A percentile compares a stretch with the other conserved stretches of the same genome.
Conservation (phyloP, 2,113 vertebrate species). For the Apus apus region DNA sequence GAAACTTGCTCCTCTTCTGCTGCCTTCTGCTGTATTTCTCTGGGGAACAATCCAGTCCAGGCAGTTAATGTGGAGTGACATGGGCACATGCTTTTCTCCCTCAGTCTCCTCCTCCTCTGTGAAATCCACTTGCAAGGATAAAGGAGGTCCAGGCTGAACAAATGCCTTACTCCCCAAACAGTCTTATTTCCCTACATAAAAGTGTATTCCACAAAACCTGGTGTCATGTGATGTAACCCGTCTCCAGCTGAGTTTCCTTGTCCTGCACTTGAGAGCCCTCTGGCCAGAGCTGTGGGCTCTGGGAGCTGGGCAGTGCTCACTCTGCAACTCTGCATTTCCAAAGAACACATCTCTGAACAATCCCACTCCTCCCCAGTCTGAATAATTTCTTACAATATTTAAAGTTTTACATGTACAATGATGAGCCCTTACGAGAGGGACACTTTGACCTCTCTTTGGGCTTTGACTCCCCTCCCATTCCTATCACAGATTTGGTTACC, state of each 20-base stretch:
- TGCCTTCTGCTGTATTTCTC: neutral
- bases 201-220: neutral
- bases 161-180: neutral
- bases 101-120: neutral
- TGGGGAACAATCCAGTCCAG: rapidly evolving
- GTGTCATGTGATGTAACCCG: neutral
- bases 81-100: neutral
- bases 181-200: neutral
- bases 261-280: neutral
- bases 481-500: neutral
- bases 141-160: neutral
- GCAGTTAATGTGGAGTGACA: neutral
- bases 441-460: neutral
- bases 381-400: neutral
- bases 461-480: neutral
- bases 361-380: neutral
- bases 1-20: neutral
- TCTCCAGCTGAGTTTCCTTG: neutral
- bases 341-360: neutral
- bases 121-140: neutral
- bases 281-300: neutral
- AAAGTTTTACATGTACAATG: neutral
- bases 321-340: neutral
- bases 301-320: neutral
- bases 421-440: neutral